Percentiles rank a stretch among this genome's conserved stretches.
Evolutionary conservation across 2,113 vertebrate genomes (phyloP).

Genomic region (Pseudolaguvia tuberculata): DNA sequence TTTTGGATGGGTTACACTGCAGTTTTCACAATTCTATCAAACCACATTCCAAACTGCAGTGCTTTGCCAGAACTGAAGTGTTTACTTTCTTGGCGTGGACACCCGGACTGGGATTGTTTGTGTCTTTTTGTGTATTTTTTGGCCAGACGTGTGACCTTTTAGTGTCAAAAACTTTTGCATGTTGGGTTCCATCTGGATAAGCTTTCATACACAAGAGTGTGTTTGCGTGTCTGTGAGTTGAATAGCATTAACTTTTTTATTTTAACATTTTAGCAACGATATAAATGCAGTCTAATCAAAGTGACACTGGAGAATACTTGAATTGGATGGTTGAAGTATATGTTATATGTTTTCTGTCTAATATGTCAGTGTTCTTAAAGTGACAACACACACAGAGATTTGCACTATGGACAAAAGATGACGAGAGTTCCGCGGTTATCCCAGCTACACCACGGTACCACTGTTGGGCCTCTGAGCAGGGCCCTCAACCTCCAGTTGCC

Average conservation of each 20-base stretch:
- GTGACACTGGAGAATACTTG: neutral
- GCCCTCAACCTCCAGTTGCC: no score
- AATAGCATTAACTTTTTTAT: neutral
- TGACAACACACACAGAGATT: no score
- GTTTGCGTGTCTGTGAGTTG: neutral
- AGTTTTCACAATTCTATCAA: slow-evolving; percentile 40
- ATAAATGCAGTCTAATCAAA: neutral
- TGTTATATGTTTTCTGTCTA: no score
- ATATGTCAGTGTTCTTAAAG: no score
- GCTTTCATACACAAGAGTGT: neutral
- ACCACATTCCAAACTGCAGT: slow-evolving; percentile 43
- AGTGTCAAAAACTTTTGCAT: slow-evolving; percentile 21
- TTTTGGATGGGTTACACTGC: slow-evolving; percentile 39
- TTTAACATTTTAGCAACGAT: neutral
- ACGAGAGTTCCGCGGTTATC: no score
- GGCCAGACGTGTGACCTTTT: slow-evolving; percentile 29
- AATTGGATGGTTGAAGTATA: neutral
- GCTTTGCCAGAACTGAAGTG: slow-evolving; percentile 35
- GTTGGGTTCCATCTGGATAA: slow-evolving; percentile 21
- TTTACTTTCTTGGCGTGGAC: slow-evolving; percentile 29
- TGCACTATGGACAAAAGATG: no score
- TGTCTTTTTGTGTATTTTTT: slow-evolving; percentile 35
- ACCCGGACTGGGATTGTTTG: slow-evolving; percentile 21
- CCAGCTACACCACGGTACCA: no score
- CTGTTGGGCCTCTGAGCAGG: no score